phyloP scores from a whole-genome alignment of 2,113 vertebrate species.

The Pangasianodon hypophthalmus region DNA sequence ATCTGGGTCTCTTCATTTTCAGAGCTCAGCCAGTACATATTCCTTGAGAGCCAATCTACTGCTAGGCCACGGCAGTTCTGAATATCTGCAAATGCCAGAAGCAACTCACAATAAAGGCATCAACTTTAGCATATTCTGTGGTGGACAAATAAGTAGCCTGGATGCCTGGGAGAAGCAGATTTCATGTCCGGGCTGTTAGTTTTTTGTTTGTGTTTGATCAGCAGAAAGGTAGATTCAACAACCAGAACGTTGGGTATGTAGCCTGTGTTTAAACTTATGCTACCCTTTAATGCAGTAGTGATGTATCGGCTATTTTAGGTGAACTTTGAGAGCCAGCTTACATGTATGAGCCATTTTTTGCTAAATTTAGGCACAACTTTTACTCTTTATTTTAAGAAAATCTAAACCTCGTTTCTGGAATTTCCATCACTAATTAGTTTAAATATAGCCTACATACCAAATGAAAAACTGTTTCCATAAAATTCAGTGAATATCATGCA shows the following conservation, averaged over 20 bases:
- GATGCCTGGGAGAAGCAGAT: background rate
- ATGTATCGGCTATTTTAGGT: background rate
- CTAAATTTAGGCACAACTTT: background rate
- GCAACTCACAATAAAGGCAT: slow-evolving; percentile 24
- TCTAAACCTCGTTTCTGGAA: background rate
- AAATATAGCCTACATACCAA: background rate
- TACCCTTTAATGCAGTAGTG: background rate
- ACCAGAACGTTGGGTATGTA: background rate
- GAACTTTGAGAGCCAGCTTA: background rate
- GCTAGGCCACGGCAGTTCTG: slow-evolving; percentile 93
- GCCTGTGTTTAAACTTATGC: background rate
- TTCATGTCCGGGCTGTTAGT: background rate
- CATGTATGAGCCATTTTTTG: background rate
- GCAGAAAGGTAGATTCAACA: background rate
- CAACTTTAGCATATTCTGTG: slow-evolving; percentile 2
- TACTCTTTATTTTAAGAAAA: no score
- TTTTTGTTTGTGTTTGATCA: background rate
- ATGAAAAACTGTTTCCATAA: background rate
- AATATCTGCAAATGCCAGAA: slow-evolving; percentile 80
- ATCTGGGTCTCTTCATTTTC: slow-evolving; percentile 98
- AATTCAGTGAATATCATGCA: background rate
- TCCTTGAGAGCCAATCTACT: slow-evolving; percentile 96
- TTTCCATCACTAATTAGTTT: background rate
- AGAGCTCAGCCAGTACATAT: slow-evolving; percentile 98
- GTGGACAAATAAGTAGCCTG: background rate